Base-by-base conservation (phyloP, 2,888 invertebrate species). In the Synergus gifuensis region DNA sequence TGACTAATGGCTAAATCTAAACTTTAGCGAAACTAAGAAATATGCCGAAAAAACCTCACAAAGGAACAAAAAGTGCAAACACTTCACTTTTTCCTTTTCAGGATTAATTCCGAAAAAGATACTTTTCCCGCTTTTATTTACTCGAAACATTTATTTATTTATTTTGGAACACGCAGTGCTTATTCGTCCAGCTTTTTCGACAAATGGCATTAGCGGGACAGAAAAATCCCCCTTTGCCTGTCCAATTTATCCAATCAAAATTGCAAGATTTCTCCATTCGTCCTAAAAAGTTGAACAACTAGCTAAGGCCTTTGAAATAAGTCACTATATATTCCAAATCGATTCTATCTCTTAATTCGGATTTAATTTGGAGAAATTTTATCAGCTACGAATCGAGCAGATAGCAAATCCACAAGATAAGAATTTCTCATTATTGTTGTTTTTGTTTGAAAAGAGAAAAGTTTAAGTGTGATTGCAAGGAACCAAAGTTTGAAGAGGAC, bases 1-100 rank as follows among this genome's bases (percentile, higher is more conserved):
- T 76, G 79, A 79, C 78, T 81, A 76, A 77, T 77, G 78, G 77
- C 78, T 79, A 80, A 81, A 12, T 76, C 79, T 82, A 82, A 78
- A 76, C 76, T 58, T 79, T 79, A 79, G 67, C 40, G 18, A 76
- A 76, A 69, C 46, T 69, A 49, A 60, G n/a, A 42, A 44, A 69
- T 54, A 28, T n/a, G 18, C 14, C 22, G 36, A 44, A 14, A 36
- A 76, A 67, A 40, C 42, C 54, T 60, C 58, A 42, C 11, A 36
- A 69, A 76, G 60, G 42, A 76, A 64, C 46, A 64, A 63, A 78
- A 8, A 60, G 42, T 73, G 49, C n/a, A 67, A 79, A 66, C 42
- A 54, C 12, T 12, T 36, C 76, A 69, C 49, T 69, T 69, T 58
- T 62, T 9, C 8, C 8, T 28, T 64, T 63, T 46, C 36, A 36